Evolutionary conservation across 2,888 invertebrate species (phyloP).

Genomic region (Platerodrilus igneus): DNA sequence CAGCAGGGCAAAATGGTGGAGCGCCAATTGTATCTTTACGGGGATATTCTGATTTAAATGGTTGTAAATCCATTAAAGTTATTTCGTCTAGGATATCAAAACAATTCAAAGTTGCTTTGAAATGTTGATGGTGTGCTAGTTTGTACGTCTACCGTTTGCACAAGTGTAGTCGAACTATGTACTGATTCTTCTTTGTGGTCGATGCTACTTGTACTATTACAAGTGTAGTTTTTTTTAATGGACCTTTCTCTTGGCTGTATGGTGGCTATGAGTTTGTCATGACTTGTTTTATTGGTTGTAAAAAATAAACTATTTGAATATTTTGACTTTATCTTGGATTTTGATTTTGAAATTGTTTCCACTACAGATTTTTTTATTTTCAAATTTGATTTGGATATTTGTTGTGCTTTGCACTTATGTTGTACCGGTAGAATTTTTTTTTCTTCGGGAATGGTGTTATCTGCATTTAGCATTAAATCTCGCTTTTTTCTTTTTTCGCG

Average conservation of each 20-base stretch:
- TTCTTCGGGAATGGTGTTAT: too few species aligned
- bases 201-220: too few species aligned
- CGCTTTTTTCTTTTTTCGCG: constrained; percentile 7
- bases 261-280: neutral
- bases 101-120: constrained; percentile 19
- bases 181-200: too few species aligned
- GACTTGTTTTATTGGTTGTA: constrained; percentile 2
- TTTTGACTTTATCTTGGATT: neutral
- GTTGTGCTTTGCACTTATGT: neutral
- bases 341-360: neutral
- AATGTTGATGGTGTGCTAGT: neutral
- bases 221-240: too few species aligned
- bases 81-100: constrained; percentile 30
- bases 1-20: neutral
- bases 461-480: too few species aligned
- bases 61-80: constrained; percentile 24
- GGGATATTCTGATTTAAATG: constrained; percentile 33
- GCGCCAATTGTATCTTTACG: constrained; percentile 17
- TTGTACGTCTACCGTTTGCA: constrained; percentile 1
- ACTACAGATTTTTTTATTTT: too few species aligned
- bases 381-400: neutral
- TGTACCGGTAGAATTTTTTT: neutral
- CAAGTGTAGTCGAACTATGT: too few species aligned
- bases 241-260: neutral
- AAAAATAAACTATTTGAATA: constrained; percentile 14